Evolutionary conservation across 2,797 vertebrate genomes (phyloP).

Genomic region (Acanthurus leucopareius): DNA sequence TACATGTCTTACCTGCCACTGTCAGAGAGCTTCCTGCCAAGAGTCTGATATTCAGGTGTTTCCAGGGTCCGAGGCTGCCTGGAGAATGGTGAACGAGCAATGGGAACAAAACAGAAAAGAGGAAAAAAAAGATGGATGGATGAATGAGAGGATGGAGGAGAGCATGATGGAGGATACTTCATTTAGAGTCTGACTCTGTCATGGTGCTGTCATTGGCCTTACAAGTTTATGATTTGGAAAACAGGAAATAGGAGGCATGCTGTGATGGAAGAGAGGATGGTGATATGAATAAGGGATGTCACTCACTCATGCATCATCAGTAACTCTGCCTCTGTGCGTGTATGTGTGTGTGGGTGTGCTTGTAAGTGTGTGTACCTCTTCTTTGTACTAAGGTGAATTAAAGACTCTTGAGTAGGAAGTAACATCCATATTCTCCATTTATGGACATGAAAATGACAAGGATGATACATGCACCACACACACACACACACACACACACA

Average conservation of each 20-base stretch:
- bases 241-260: constrained; percentile 62
- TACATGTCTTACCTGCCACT: constrained; percentile 92
- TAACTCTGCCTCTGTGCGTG: constrained; percentile 14
- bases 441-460: constrained; percentile 82
- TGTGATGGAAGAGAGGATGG: constrained; percentile 63
- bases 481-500: constrained; percentile 35
- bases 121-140: constrained; percentile 55
- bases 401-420: constrained; percentile 85
- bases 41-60: constrained; percentile 92
- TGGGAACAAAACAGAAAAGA: constrained; percentile 75
- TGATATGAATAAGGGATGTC: constrained; percentile 56
- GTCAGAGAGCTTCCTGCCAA: constrained; percentile 91
- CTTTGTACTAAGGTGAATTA: constrained; percentile 88
- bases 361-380: constrained; percentile 76
- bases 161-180: constrained; percentile 64
- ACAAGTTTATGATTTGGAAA: constrained; percentile 71
- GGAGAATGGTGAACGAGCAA: constrained; percentile 87
- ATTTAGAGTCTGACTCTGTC: constrained; percentile 52
- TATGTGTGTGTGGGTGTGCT: constrained; percentile 18
- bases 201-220: constrained; percentile 52
- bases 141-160: constrained; percentile 66
- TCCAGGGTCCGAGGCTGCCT: constrained; percentile 95
- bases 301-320: constrained; percentile 60
- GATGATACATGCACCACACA: constrained; percentile 55
- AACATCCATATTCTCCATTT: constrained; percentile 86